Base-by-base conservation (phyloP, 2,113 vertebrate genomes). In the Dolichallabes microphthalmus region DNA sequence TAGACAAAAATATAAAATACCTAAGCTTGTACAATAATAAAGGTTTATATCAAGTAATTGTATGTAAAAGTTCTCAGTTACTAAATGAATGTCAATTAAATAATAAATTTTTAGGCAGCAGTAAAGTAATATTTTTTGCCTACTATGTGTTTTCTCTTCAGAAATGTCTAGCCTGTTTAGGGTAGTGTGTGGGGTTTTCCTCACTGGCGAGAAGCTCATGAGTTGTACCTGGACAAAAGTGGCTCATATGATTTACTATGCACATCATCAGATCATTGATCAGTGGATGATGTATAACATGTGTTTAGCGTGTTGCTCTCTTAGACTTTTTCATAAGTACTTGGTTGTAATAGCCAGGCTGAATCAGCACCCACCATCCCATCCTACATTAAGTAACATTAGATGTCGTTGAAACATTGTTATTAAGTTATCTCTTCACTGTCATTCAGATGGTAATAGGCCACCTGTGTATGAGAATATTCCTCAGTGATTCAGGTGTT, bases 401-500 rank as follows among this genome's bases (percentile, higher is more conserved):
- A 78, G 53, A 57, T 78, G 27, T 58, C 13, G 17, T 19, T 60
- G 30, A 60, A 60, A 78, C 5, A 45, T 45, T 45, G 12, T 79
- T 9, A 79, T 79, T 79, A 60, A 79, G 63, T 53, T 50, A 66
- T 81, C 61, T 53, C 61, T 68, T 82, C 10, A 20, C 45, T 20
- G 19, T 69, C n/a, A 55, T 10, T 69, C 1, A 19, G 53, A 17
- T 84, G 39, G 25, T 60, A 45, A 74, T 76, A 20, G 57, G 82
- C 71, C 57, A 84, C 25, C 68, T 75, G 55, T 61, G 4, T 69
- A 60, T 35, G 35, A 71, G 79, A 82, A 85, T 75, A 45, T 80
- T 85, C 39, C n/a, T 73, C 17, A 12, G 69, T 55, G 57, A 66
- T 82, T 32, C 80, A 75, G 63, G 80, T 63, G 84, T 61, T 80